These are phyloP conservation scores for Mirounga angustirostris DNA, from an alignment of 2,113 vertebrate genomes.

Conservation along the genomic window DNA sequence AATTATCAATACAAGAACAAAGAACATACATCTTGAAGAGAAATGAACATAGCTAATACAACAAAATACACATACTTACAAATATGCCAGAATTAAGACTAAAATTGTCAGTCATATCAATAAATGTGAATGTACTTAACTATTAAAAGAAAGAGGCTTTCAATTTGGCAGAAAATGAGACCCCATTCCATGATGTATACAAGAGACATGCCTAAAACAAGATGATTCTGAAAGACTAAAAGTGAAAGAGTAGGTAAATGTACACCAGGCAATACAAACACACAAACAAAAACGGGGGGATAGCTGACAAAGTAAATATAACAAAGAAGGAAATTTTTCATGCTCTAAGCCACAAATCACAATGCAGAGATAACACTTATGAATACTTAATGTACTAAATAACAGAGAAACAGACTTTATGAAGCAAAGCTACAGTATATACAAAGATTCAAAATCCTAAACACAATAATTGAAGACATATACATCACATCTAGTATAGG, in stretches of 20 bases:
- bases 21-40: not conserved
- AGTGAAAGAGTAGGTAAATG: not conserved
- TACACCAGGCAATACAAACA: not conserved
- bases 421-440: not conserved
- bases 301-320: not conserved
- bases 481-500: not conserved
- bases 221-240: not conserved
- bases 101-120: not conserved
- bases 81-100: not conserved
- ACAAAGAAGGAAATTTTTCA: not conserved
- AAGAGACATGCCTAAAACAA: not conserved
- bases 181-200: not conserved
- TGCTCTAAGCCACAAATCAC: not conserved
- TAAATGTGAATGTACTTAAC: not conserved
- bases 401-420: not conserved
- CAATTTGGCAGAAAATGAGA: not conserved
- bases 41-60: not conserved
- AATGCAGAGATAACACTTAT: not conserved
- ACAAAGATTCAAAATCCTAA: not conserved
- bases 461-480: not conserved
- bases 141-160: not conserved
- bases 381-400: not conserved
- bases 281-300: not conserved
- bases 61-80: not conserved
- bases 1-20: not conserved